These are phyloP conservation scores for Brachionus manjavacas DNA, from an alignment of 1,140 invertebrate genomes.

Conservation along the genomic window DNA sequence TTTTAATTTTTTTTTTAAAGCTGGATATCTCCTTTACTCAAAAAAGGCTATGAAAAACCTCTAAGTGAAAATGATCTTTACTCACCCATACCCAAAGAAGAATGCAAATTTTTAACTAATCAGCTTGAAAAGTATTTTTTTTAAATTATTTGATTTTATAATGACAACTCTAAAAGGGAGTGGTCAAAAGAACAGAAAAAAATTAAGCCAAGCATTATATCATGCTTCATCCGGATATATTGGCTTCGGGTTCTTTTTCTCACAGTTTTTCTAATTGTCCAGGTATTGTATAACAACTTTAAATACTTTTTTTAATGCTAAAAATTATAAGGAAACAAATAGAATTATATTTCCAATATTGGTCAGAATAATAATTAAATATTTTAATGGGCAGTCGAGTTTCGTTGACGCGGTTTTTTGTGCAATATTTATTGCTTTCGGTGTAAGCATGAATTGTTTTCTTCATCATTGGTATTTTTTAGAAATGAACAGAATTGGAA, in stretches of 20 bases:
- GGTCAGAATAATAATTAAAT: constrained; percentile 51
- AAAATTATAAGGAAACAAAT: constrained; percentile 49
- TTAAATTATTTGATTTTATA: neutral
- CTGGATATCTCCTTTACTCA: neutral
- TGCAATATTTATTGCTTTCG: constrained; percentile 63
- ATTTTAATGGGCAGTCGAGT: constrained; percentile 48
- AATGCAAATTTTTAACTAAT: neutral
- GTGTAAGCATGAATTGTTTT: constrained; percentile 67
- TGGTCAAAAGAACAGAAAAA: constrained; percentile 4
- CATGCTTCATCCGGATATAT: neutral
- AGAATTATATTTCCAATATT: constrained; percentile 54
- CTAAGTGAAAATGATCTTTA: neutral
- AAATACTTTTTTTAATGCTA: neutral
- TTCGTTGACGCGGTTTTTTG: constrained; percentile 49
- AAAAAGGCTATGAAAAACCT: neutral
- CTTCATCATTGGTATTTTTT: constrained; percentile 74
- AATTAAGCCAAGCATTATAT: neutral
- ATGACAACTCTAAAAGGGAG: neutral
- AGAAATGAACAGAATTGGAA: constrained; percentile 64
- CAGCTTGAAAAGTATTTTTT: constrained; percentile 2
- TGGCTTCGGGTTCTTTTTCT: neutral
- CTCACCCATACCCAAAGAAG: constrained; percentile 4
- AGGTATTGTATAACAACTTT: neutral
- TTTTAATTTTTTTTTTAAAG: neutral
- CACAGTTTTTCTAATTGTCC: neutral